Base-by-base conservation (phyloP, 2,888 invertebrate genomes). In the Apomyelois bistriatella region DNA sequence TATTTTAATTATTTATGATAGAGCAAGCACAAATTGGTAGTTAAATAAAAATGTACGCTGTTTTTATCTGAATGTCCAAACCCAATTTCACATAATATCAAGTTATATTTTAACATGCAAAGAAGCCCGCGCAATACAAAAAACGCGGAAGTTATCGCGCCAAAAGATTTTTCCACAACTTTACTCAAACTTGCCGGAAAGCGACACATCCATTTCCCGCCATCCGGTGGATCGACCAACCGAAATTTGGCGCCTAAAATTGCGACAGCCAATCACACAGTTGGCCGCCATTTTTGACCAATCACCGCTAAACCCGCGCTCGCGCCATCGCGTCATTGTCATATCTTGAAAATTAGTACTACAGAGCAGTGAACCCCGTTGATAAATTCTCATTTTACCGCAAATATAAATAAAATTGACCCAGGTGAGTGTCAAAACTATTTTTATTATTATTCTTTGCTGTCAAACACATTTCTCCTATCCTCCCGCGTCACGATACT, bases 341-440 rank as follows among this genome's bases (percentile, higher is more conserved):
- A 82, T 87, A 86, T 86, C 89, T 89, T 76, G 88, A 82, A 89
- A 89, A 87, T 89, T 89, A 89, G 90, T 90, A 85, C 88, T 79
- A 72, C 79, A 79, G 85, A 84, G 85, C 85, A 85, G 86, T 82
- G 88, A 88, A 88, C 86, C 85, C 85, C 88, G 90, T 82, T 81
- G 80, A 82, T 79, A 83, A 85, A 87, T 85, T 79, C 79, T 76
- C 77, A 81, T 82, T 84, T 88, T 86, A 80, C 82, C 80, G 76
- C 78, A 78, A 78, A 79, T 72, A 74, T 65, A 70, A 72, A 72
- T 72, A 74, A 78, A 81, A 77, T 72, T 70, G 63, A 65, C 55
- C 51, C 64, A 74, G 87, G 89, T 88, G 71, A 87, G 89, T 70
- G 32, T 58, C 47, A 41, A 48, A 58, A 56, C 58, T 59, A 57